Base-by-base conservation (phyloP, 2,797 vertebrate species). In the Sebastes vulpes region DNA sequence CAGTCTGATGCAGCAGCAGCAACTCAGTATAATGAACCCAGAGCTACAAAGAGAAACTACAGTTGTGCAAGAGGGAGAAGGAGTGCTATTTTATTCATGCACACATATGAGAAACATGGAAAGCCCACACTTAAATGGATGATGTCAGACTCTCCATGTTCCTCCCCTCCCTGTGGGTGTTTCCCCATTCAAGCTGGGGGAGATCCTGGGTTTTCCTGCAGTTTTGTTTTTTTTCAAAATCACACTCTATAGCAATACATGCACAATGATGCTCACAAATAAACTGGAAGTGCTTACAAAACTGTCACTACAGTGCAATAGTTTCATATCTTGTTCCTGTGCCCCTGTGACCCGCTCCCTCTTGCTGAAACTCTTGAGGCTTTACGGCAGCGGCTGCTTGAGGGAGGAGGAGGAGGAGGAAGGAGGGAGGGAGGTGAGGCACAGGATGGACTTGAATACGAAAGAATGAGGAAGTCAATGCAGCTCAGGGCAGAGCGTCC, bases 141-240 rank as follows among this genome's bases (percentile, higher is more conserved):
- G 94, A 95, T 95, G 94, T 94, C 94, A 95, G 91, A 94, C 90
- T 94, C 89, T 85, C 85, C 48, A 32, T 63, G 21, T 56, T 26
- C 60, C 81, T 87, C 92, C 88, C 92, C 89, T 89, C 92, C 94
- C 90, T 92, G 92, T 63, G 91, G 95, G 95, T 96, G 94, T 95
- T 96, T 96, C 94, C 95, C 94, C 90, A 79, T 92, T 87, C 88
- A 89, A 46, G 77, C 56, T 75, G 93, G 92, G 5, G 38, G 93
- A 93, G 93, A 94, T 94, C 93, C 93, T 91, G 92, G 91, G 89
- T 93, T 95, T 95, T 94, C 92, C 93, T 95, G 90, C 85, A 86
- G 79, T 23, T 23, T 23, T 23, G 59, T 65, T 64, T 42, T 77
- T 71, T 65, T 63, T 10, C 70, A 78, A 12, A n/a, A 52, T 23